phyloP scores from a whole-genome alignment of 2,797 vertebrate genomes.

The Enteromius fasciolatus region DNA sequence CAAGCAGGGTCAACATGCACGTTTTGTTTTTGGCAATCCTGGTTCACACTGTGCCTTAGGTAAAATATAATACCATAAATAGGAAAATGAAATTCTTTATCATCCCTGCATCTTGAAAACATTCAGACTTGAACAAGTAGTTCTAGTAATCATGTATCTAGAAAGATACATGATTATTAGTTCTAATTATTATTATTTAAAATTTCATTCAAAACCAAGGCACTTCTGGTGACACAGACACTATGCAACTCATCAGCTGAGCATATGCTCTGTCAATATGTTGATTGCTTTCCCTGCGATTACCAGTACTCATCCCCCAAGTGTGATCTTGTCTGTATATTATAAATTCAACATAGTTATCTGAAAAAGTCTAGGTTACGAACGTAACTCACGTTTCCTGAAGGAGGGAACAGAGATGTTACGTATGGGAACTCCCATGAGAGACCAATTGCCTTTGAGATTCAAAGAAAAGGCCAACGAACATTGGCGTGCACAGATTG shows the following conservation, averaged over 20 bases:
- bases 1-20: neutral
- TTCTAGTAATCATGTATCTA: too few species aligned
- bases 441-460: too few species aligned
- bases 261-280: slow-evolving; percentile 60
- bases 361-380: neutral
- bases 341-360: neutral
- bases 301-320: neutral
- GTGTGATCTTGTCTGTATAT: neutral
- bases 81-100: neutral
- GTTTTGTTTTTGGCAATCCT: neutral
- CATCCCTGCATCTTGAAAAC: too few species aligned
- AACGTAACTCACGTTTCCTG: too few species aligned
- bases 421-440: too few species aligned
- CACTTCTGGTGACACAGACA: neutral
- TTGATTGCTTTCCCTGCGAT: neutral
- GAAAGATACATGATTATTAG: too few species aligned
- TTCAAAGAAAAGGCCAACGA: too few species aligned
- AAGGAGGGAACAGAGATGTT: too few species aligned
- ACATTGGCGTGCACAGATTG: too few species aligned
- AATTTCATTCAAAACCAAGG: neutral
- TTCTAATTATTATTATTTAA: neutral
- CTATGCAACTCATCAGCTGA: slow-evolving; percentile 56
- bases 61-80: neutral
- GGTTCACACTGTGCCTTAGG: neutral
- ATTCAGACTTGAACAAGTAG: too few species aligned